Conservation (phyloP, 2,113 vertebrate species). For the Perccottus glenii region DNA sequence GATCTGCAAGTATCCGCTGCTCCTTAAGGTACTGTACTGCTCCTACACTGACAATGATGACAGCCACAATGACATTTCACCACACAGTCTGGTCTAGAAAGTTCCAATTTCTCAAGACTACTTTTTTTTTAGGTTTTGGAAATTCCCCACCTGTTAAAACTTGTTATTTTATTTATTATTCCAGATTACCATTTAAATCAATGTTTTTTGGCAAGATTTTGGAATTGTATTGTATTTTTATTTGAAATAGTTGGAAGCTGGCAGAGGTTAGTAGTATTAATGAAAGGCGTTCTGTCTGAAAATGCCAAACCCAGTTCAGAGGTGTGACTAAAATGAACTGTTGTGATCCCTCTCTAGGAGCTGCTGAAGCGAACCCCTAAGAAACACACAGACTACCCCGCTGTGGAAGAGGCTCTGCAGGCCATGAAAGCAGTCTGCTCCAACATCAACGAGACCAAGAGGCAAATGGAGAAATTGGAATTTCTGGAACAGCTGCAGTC, state of each 20-base stretch:
- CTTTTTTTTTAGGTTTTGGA: no score
- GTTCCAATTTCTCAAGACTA: no score
- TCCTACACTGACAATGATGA: neutral
- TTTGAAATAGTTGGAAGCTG: no score
- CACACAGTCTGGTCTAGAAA: no score
- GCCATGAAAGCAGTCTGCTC: constrained; percentile 97
- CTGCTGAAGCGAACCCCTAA: constrained; percentile 94
- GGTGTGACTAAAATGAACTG: neutral
- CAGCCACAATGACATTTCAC: neutral
- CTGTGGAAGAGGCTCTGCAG: constrained; percentile 92
- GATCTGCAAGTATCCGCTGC: constrained; percentile 98
- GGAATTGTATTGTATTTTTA: no score
- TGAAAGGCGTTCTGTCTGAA: no score
- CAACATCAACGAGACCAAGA: constrained; percentile 99
- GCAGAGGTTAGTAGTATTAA: no score
- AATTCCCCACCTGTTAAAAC: no score
- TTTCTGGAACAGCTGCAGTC: constrained; percentile 96
- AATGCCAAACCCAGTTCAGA: no score
- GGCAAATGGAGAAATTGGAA: constrained; percentile 98
- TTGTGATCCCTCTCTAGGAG: constrained; percentile 77
- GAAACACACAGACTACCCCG: constrained; percentile 91
- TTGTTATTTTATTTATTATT: no score
- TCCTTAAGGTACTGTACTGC: constrained; percentile 87
- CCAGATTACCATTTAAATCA: no score
- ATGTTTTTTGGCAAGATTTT: no score